A percentile compares a stretch with the other conserved stretches of the same genome.
These are phyloP conservation scores for Diaperis boleti DNA, from an alignment of 2,888 invertebrate species.

Conservation along the genomic window DNA sequence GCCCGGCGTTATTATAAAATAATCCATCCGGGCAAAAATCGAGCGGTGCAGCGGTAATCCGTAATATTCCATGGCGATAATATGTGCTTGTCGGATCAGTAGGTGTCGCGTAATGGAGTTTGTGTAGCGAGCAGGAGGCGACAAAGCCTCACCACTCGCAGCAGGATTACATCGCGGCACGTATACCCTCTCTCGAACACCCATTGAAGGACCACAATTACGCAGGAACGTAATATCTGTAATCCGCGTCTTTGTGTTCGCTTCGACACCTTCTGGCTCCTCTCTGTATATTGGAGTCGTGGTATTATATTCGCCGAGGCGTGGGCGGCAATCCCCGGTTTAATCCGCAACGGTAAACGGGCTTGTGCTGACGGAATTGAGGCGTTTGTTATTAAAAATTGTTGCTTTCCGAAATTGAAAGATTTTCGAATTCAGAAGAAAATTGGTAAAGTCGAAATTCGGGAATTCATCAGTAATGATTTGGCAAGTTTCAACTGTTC, in stretches of 20 bases:
- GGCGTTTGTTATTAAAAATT: too few relatives aligned
- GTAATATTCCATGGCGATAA: constrained; percentile 21
- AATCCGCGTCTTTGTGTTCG: constrained; percentile 60
- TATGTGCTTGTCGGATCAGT: constrained; percentile 35
- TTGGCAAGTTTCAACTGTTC: too few relatives aligned
- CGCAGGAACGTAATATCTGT: constrained; percentile 63
- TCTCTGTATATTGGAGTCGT: constrained; percentile 31
- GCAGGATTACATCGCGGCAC: constrained; percentile 40
- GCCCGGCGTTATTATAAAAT: background rate
- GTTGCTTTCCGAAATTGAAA: too few relatives aligned
- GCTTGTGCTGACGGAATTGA: too few relatives aligned
- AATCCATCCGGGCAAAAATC: background rate
- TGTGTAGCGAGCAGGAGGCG: constrained; percentile 32
- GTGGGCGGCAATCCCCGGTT: constrained; percentile 31
- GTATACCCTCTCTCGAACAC: constrained; percentile 40
- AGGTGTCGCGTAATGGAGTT: constrained; percentile 42
- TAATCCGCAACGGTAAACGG: constrained; percentile 38
- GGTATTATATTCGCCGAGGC: constrained; percentile 44
- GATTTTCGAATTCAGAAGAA: too few relatives aligned
- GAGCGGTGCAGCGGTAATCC: constrained; percentile 19
- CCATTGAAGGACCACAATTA: constrained; percentile 64
- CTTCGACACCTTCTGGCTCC: constrained; percentile 48
- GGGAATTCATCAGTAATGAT: too few relatives aligned
- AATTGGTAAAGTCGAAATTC: too few relatives aligned
- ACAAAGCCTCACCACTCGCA: constrained; percentile 32